These are phyloP conservation scores for Diogma glabrata DNA, from an alignment of 2,888 invertebrate genomes.

Conservation along the genomic window DNA sequence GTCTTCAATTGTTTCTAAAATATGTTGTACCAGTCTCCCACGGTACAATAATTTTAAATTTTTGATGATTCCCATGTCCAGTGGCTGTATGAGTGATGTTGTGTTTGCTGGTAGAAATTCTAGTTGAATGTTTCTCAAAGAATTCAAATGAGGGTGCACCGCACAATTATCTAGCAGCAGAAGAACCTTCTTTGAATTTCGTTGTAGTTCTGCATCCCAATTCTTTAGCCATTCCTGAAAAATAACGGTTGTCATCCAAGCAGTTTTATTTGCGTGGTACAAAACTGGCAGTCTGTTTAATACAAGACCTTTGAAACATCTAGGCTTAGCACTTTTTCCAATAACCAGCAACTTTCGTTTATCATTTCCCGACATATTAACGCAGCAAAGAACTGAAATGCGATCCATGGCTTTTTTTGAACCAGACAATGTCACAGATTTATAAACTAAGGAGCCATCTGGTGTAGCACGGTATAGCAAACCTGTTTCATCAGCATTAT, in stretches of 20 bases:
- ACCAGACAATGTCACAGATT: constrained; percentile 4
- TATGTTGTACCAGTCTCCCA: background rate
- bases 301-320: constrained; percentile 10
- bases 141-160: constrained; percentile 15
- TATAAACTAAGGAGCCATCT: constrained; percentile 17
- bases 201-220: constrained; percentile 18
- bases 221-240: constrained; percentile 13
- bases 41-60: background rate
- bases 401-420: constrained; percentile 17
- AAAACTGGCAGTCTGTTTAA: constrained; percentile 14
- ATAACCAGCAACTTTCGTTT: constrained; percentile 20
- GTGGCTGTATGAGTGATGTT: constrained; percentile 14
- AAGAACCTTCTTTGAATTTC: constrained; percentile 17
- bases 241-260: constrained; percentile 15
- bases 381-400: constrained; percentile 20
- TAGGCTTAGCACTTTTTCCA: constrained; percentile 17
- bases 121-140: constrained; percentile 17
- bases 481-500: constrained; percentile 18
- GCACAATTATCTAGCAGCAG: constrained; percentile 17
- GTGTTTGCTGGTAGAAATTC: constrained; percentile 17
- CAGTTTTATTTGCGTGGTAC: constrained; percentile 17
- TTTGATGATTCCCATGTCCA: constrained; percentile 7
- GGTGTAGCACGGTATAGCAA: constrained; percentile 20
- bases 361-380: constrained; percentile 21
- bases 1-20: constrained; percentile 1